Evolutionary conservation across 1,140 invertebrate species (phyloP).

Genomic region (Gryon sp.): DNA sequence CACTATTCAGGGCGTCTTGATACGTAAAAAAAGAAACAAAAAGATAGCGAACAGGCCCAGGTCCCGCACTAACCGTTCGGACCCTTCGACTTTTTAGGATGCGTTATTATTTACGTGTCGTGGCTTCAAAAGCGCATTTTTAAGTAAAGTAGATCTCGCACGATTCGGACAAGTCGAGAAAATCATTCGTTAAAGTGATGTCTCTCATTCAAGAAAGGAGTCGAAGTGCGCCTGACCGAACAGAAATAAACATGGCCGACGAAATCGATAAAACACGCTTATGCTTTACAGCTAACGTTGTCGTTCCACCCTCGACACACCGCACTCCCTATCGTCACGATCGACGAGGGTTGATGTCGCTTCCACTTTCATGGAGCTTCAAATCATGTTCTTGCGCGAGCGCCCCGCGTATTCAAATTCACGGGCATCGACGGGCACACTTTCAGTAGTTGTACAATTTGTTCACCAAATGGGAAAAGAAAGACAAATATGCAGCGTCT

Average conservation of each 20-base stretch:
- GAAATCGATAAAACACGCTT: conserved; percentile 78
- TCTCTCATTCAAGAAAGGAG: conserved; percentile 65
- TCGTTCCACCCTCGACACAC: conserved; percentile 59
- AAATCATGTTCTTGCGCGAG: conserved; percentile 41
- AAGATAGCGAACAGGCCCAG: no score
- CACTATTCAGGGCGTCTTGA: conserved; percentile 7
- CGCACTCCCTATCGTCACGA: conserved; percentile 42
- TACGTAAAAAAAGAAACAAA: conserved; percentile 47
- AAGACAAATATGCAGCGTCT: no score
- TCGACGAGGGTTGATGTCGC: conserved; percentile 23
- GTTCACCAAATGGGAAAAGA: no score
- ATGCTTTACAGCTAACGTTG: conserved; percentile 71
- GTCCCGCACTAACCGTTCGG: conserved; percentile 35
- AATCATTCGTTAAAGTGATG: conserved; percentile 71
- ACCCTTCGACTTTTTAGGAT: conserved; percentile 15
- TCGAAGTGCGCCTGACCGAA: conserved; percentile 75
- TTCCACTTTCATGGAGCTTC: conserved; percentile 21
- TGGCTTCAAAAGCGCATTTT: conserved; percentile 66
- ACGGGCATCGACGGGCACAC: no score
- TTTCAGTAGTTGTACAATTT: no score
- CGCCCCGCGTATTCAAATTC: conserved; percentile 16
- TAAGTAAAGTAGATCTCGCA: conserved; percentile 59
- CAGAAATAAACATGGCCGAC: conserved; percentile 71
- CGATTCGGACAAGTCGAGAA: conserved; percentile 69
- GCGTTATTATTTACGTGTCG: conserved; percentile 42